phyloP scores from a whole-genome alignment of 2,797 vertebrate species.

The Oryzias sinensis region DNA sequence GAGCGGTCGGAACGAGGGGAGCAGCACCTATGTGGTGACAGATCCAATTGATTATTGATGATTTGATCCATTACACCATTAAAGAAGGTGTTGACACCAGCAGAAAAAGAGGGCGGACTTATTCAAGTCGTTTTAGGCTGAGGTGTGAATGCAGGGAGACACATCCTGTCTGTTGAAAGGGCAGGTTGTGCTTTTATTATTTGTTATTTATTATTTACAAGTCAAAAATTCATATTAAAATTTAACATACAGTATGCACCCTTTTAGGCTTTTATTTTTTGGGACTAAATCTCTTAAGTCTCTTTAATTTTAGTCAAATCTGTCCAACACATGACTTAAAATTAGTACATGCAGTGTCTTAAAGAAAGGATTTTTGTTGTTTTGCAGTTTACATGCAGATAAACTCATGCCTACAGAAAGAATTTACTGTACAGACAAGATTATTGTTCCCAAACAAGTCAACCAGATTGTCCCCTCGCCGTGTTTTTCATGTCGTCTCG shows the following conservation, averaged over 20 bases:
- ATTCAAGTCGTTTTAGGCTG: slow-evolving; percentile 51
- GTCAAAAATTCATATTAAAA: slow-evolving; percentile 23
- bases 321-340: slow-evolving; percentile 3
- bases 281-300: slow-evolving; percentile 1
- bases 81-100: slow-evolving; percentile 66
- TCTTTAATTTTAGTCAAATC: slow-evolving; percentile 12
- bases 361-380: slow-evolving; percentile 20
- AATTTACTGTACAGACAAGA: slow-evolving; percentile 56
- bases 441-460: slow-evolving; percentile 60
- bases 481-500: slow-evolving; percentile 32
- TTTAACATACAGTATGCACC: not conserved
- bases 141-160: slow-evolving; percentile 64
- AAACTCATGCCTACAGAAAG: slow-evolving; percentile 36
- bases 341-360: slow-evolving; percentile 11
- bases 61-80: slow-evolving; percentile 68
- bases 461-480: slow-evolving; percentile 53
- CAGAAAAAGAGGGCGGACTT: slow-evolving; percentile 55
- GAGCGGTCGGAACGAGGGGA: slow-evolving; percentile 31
- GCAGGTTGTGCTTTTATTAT: slow-evolving; percentile 43
- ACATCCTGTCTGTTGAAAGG: slow-evolving; percentile 30
- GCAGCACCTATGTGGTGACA: slow-evolving; percentile 47
- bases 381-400: slow-evolving; percentile 38
- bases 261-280: not conserved
- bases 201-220: slow-evolving; percentile 41
- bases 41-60: slow-evolving; percentile 76